Conservation (phyloP, 2,113 vertebrate species). For the Sorex fumeus region DNA sequence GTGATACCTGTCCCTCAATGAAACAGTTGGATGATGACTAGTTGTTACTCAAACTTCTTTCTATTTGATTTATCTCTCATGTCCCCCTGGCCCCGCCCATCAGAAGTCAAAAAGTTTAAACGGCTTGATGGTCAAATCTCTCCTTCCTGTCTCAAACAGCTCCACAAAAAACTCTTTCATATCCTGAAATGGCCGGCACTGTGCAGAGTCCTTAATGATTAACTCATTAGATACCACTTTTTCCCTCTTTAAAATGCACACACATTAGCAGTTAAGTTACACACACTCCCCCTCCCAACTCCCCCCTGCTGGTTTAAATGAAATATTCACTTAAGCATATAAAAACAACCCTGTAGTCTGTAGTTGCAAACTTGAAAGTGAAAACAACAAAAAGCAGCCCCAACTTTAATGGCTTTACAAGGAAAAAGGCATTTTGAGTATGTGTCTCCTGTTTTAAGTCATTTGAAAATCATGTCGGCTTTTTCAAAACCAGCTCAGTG, state of each 20-base stretch:
- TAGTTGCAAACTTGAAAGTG: slow-evolving; percentile 54
- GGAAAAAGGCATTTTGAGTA: slow-evolving; percentile 45
- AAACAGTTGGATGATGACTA: background rate
- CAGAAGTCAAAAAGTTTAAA: slow-evolving; percentile 61
- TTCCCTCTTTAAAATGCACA: slow-evolving; percentile 72
- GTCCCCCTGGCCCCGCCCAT: slow-evolving; percentile 7
- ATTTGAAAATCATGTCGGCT: slow-evolving; percentile 54
- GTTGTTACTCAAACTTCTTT: slow-evolving; percentile 50
- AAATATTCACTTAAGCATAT: slow-evolving; percentile 52
- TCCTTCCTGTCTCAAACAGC: slow-evolving; percentile 83
- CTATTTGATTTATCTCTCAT: slow-evolving; percentile 56
- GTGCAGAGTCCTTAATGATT: slow-evolving; percentile 71
- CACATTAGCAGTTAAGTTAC: slow-evolving; percentile 59
- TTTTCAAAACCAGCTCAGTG: slow-evolving; percentile 47
- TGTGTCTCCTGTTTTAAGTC: slow-evolving; percentile 27
- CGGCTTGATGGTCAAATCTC: slow-evolving; percentile 63
- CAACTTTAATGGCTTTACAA: slow-evolving; percentile 56
- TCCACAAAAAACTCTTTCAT: slow-evolving; percentile 7
- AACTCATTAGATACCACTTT: slow-evolving; percentile 64
- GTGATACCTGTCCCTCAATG: slow-evolving; percentile 29
- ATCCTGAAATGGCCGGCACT: slow-evolving; percentile 58
- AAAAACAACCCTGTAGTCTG: slow-evolving; percentile 21
- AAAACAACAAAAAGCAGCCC: slow-evolving; percentile 60
- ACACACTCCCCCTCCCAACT: background rate
- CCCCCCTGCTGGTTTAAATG: slow-evolving; percentile 46